Base-by-base conservation (phyloP, 2,888 invertebrate species). In the Tholera decimalis region DNA sequence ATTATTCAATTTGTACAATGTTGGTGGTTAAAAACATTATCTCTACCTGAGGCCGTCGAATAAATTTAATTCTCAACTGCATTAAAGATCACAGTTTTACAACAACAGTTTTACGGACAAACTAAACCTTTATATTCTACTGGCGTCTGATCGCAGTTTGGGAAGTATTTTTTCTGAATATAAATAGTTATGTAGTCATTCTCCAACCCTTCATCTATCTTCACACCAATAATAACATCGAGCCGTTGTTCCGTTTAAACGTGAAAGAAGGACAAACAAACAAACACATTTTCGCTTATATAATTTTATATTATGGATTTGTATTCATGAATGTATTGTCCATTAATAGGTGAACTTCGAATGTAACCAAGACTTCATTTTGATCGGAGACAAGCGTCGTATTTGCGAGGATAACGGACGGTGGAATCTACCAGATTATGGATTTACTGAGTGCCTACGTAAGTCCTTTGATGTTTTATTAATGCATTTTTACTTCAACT, bases 401-500 rank as follows among this genome's bases (percentile, higher is more conserved):
- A 97, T 97, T 61, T 99, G 99, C 83, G 96, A 97, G 68, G 96
- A 97, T 5, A 96, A 97, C 89, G 99, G 99, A 15, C 93, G 97
- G 72, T 99, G 99, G 99, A 97, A 98, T 85, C 87, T 97, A 26
- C 98, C 98, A 0, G 97, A 97, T 67, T 97, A 97, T 90, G 98
- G 98, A 63, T 98, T 98, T 88, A 98, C 98, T 0, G 97, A 98
- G 91, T 99, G 99, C 89, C 96, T 99, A 89, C 98, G 98, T 98
- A 94, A 98, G 98, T 98, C 77, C 41, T 58, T 57, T 56, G 5
- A 4, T 8, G 9, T 47, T 33, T 33, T 26, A 9, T 35, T n/a
- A 1, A 41, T 22, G 11, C 11, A 41, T 3, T 6, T 13, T 20
- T 22, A 20, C 41, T 22, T 41, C 13, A 37, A 37, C 3, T 37